phyloP scores from a whole-genome alignment of 2,888 invertebrate species.

The Rotaria sp. region DNA sequence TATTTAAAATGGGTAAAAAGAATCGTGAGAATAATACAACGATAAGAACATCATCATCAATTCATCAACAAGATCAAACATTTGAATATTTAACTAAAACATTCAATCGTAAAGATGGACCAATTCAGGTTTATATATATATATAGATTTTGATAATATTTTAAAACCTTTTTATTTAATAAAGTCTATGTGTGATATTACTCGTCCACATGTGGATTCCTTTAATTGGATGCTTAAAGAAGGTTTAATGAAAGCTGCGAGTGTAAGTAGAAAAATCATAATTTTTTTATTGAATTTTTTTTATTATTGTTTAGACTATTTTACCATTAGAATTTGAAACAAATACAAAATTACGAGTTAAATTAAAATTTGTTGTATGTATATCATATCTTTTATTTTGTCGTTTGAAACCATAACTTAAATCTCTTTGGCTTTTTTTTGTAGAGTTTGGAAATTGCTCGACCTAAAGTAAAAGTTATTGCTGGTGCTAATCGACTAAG shows the following conservation, averaged over 20 bases:
- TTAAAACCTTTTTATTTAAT: not conserved
- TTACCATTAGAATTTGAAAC: conserved; percentile 29
- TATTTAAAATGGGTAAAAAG: not conserved
- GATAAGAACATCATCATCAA: not conserved
- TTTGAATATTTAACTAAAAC: conserved; percentile 16
- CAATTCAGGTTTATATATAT: not conserved
- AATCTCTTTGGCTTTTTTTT: not conserved
- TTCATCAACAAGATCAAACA: not conserved
- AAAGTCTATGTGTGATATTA: conserved; percentile 34
- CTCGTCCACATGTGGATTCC: conserved; percentile 38
- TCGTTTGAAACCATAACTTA: no score
- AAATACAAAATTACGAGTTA: conserved; percentile 7
- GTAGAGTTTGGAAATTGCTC: not conserved
- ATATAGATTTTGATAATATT: not conserved
- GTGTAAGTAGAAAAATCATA: not conserved
- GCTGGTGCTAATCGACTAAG: not conserved
- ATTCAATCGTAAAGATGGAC: conserved; percentile 11
- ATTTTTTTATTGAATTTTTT: not conserved
- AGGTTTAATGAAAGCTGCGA: conserved; percentile 32
- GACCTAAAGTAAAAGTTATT: not conserved
- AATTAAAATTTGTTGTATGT: not conserved
- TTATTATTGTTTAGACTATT: not conserved
- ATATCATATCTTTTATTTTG: not conserved
- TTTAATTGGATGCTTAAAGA: conserved; percentile 40
- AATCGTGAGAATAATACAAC: not conserved